A percentile compares a stretch with the other conserved stretches of the same genome.
Evolutionary conservation across 1,140 invertebrate genomes (phyloP).

Genomic region (Brachionus rubens): DNA sequence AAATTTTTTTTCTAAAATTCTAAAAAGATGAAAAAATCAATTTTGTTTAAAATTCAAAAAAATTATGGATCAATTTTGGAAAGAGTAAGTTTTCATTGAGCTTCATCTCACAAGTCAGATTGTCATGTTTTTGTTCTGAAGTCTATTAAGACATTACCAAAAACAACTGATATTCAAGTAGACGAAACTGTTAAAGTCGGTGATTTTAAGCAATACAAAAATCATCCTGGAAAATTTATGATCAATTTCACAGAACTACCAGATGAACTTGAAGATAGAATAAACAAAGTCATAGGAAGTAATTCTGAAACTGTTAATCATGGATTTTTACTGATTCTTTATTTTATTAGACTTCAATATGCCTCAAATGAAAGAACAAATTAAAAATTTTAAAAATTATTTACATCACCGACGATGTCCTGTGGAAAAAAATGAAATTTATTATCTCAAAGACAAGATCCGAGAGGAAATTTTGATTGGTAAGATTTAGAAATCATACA

Average conservation of each 20-base stretch:
- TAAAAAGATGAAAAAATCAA: constrained; percentile 19
- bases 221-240: constrained; percentile 30
- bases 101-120: background rate
- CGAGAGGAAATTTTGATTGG: background rate
- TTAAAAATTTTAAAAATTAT: background rate
- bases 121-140: background rate
- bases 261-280: background rate
- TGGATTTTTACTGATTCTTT: too few species aligned
- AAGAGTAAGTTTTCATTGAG: background rate
- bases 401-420: background rate
- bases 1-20: background rate
- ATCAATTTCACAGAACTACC: constrained; percentile 15
- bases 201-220: constrained; percentile 7
- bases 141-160: constrained; percentile 29
- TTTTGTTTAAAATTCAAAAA: constrained; percentile 7
- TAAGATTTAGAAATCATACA: background rate
- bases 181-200: background rate
- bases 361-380: background rate
- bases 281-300: constrained; percentile 18
- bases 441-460: background rate
- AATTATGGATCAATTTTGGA: background rate
- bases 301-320: background rate
- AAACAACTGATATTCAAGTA: background rate
- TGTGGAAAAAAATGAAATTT: constrained; percentile 21
- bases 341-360: constrained; percentile 1